phyloP scores from a whole-genome alignment of 2,888 invertebrate genomes.

The Polyommatus icarus region DNA sequence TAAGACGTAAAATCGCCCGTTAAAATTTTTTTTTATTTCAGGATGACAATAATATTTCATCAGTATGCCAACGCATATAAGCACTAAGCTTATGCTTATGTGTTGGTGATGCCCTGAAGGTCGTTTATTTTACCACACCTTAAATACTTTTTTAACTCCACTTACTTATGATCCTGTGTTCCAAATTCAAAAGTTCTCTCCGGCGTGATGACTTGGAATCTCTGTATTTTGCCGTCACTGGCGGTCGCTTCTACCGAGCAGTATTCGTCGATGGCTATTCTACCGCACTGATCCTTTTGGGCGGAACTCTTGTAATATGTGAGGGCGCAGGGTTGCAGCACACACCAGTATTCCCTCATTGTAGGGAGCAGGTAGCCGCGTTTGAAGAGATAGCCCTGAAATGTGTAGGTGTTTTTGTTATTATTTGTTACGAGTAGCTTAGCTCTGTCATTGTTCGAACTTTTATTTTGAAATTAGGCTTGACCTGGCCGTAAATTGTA shows the following conservation, averaged over 20 bases:
- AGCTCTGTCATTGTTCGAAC: too few relatives aligned
- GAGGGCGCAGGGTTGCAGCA: slow-evolving; percentile 86
- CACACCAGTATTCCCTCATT: slow-evolving; percentile 90
- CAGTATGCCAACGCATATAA: too few relatives aligned
- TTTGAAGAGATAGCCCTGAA: slow-evolving; percentile 86
- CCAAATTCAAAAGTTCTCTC: slow-evolving; percentile 87
- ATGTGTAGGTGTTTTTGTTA: slow-evolving; percentile 34
- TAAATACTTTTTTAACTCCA: not conserved
- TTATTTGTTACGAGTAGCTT: not conserved
- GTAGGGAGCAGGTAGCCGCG: slow-evolving; percentile 88
- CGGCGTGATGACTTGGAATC: slow-evolving; percentile 84
- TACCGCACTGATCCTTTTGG: slow-evolving; percentile 84
- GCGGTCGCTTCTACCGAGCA: slow-evolving; percentile 83
- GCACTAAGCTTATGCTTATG: too few relatives aligned
- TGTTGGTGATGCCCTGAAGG: too few relatives aligned
- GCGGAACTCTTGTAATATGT: slow-evolving; percentile 87
- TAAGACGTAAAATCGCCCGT: too few relatives aligned
- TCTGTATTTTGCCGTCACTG: slow-evolving; percentile 79
- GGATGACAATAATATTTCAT: too few relatives aligned
- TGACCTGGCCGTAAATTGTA: too few relatives aligned
- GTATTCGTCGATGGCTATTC: slow-evolving; percentile 83
- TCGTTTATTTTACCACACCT: too few relatives aligned
- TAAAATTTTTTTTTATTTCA: too few relatives aligned
- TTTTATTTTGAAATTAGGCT: too few relatives aligned
- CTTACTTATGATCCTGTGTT: slow-evolving; percentile 86